phyloP scores from a whole-genome alignment of 2,888 invertebrate genomes.

The Acronicta leporina region DNA sequence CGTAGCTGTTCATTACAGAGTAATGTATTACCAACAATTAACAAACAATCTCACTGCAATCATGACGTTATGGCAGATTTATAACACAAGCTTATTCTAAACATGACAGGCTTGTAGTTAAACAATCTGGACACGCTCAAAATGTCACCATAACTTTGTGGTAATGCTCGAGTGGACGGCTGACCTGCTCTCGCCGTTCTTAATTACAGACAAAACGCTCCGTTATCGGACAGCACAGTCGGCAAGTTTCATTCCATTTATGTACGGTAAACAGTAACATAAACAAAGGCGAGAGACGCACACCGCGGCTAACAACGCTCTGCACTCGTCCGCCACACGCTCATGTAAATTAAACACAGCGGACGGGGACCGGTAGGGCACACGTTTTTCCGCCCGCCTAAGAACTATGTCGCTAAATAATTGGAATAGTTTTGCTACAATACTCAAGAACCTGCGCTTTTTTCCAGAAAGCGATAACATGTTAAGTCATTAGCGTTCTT shows the following conservation, averaged over 20 bases:
- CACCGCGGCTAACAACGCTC: conserved; percentile 67
- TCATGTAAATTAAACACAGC: conserved; percentile 63
- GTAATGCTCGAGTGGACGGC: conserved; percentile 72
- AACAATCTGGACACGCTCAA: conserved; percentile 75
- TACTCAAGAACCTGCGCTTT: conserved; percentile 27
- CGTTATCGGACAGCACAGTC: conserved; percentile 77
- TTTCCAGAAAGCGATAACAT: conserved; percentile 39
- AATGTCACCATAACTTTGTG: conserved; percentile 81
- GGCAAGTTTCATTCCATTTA: conserved; percentile 81
- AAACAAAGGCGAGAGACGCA: conserved; percentile 73
- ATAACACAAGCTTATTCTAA: conserved; percentile 69
- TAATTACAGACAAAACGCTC: conserved; percentile 87
- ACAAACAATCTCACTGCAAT: conserved; percentile 65
- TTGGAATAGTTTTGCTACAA: conserved; percentile 43
- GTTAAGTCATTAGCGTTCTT: conserved; percentile 59
- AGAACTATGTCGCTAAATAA: conserved; percentile 28
- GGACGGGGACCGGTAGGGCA: conserved; percentile 52
- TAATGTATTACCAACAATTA: conserved; percentile 65
- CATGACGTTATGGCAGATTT: conserved; percentile 70
- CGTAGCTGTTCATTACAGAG: conserved; percentile 54
- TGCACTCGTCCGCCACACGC: conserved; percentile 68
- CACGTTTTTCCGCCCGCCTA: conserved; percentile 64
- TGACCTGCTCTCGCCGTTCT: conserved; percentile 79
- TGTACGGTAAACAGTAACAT: conserved; percentile 77
- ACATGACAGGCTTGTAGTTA: conserved; percentile 75